A percentile compares a stretch with the other conserved stretches of the same genome.
phyloP scores from a whole-genome alignment of 1,140 invertebrate genomes.

The Papilio aristodemus region DNA sequence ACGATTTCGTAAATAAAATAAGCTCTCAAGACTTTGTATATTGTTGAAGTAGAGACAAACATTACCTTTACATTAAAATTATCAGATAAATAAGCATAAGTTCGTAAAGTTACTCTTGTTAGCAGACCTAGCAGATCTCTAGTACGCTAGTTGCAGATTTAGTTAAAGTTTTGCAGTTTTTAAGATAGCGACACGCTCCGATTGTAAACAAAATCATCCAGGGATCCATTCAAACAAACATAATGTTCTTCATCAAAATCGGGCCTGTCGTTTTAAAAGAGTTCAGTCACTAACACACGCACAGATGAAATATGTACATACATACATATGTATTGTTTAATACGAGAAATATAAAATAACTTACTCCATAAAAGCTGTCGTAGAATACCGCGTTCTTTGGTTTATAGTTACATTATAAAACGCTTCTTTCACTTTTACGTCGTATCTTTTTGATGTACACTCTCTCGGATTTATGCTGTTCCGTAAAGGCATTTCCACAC shows the following conservation, averaged over 20 bases:
- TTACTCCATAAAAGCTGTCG: not conserved
- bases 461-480: not conserved
- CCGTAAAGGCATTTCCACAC: not conserved
- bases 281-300: too few species aligned
- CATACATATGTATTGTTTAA: too few species aligned
- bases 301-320: too few species aligned
- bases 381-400: not conserved
- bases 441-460: slow-evolving; percentile 11
- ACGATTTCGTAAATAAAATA: not conserved
- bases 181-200: too few species aligned
- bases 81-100: not conserved
- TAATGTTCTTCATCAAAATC: too few species aligned
- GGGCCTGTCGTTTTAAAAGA: too few species aligned
- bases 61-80: not conserved
- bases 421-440: not conserved
- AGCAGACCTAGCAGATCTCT: too few species aligned
- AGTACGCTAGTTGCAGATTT: too few species aligned
- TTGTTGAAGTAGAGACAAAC: not conserved
- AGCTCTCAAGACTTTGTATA: not conserved
- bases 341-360: not conserved
- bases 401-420: slow-evolving; percentile 9
- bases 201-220: too few species aligned
- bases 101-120: too few species aligned
- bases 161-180: too few species aligned
- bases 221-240: too few species aligned